These are phyloP conservation scores for Teleogryllus oceanicus DNA, from an alignment of 2,888 invertebrate species.

Conservation along the genomic window DNA sequence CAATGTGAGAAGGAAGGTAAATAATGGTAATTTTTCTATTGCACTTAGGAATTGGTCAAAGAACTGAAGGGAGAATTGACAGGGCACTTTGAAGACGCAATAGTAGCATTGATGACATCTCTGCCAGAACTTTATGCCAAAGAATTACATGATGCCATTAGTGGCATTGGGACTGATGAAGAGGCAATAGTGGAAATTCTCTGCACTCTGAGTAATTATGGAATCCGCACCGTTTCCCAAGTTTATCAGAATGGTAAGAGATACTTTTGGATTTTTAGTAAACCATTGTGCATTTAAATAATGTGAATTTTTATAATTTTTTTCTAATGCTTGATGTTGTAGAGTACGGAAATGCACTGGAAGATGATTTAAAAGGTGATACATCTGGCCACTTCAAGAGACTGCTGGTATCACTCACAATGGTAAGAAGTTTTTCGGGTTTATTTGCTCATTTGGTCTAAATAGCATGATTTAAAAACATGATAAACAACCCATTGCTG, in stretches of 20 bases:
- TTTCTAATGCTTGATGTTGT: constrained; percentile 11
- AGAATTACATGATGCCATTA: constrained; percentile 51
- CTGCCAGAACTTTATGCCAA: constrained; percentile 51
- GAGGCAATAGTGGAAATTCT: constrained; percentile 52
- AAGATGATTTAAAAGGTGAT: constrained; percentile 51
- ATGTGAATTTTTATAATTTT: background rate
- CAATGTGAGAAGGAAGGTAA: no score
- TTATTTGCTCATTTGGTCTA: no score
- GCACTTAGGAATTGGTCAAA: constrained; percentile 45
- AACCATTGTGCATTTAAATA: background rate
- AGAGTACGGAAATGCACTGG: constrained; percentile 49
- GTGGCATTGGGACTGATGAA: constrained; percentile 51
- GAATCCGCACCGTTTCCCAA: constrained; percentile 44
- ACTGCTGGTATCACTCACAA: constrained; percentile 50
- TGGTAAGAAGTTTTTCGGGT: constrained; percentile 39
- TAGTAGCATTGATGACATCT: constrained; percentile 52
- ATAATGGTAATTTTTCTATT: constrained; percentile 19
- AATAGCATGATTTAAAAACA: no score
- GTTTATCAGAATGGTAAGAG: constrained; percentile 45
- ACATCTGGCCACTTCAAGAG: constrained; percentile 55
- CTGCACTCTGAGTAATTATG: constrained; percentile 50
- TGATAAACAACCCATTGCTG: no score
- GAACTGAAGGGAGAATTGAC: constrained; percentile 51
- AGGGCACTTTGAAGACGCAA: constrained; percentile 52
- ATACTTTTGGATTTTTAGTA: background rate